Percentiles rank a stretch among this genome's conserved stretches.
phyloP scores from a whole-genome alignment of 2,113 vertebrate genomes.

The Dasyprocta punctata region DNA sequence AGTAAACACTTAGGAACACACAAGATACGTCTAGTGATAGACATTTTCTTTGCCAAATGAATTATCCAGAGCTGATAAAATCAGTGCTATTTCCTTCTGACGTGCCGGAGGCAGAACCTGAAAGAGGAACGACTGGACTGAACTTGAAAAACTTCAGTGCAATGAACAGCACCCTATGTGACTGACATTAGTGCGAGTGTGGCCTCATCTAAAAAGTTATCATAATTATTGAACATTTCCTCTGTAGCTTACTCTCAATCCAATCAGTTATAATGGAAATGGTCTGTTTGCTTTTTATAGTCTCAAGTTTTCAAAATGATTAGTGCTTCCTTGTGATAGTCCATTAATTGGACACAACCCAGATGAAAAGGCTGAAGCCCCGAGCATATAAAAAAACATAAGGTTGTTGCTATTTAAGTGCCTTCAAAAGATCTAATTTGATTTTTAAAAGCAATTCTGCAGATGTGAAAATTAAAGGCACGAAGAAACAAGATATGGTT shows the following conservation, averaged over 20 bases:
- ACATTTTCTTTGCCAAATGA: constrained; percentile 67
- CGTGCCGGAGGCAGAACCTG: constrained; percentile 35
- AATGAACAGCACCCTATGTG: constrained; percentile 45
- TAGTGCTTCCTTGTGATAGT: constrained; percentile 64
- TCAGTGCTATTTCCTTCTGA: constrained; percentile 60
- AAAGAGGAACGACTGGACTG: constrained; percentile 19
- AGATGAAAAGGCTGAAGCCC: constrained; percentile 67
- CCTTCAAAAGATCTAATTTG: constrained; percentile 78
- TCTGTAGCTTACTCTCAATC: constrained; percentile 68
- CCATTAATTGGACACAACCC: constrained; percentile 72
- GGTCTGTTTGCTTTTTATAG: constrained; percentile 63
- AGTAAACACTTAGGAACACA: constrained; percentile 66
- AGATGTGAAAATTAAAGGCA: constrained; percentile 69
- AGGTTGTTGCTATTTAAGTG: constrained; percentile 71
- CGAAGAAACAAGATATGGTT: constrained; percentile 56
- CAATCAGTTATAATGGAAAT: constrained; percentile 79
- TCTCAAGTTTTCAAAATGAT: constrained; percentile 70
- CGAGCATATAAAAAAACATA: constrained; percentile 64
- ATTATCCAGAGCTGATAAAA: constrained; percentile 70
- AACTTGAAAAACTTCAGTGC: constrained; percentile 59
- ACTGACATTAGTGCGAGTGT: background rate
- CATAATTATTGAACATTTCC: constrained; percentile 70
- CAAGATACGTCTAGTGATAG: constrained; percentile 57
- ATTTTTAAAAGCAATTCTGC: constrained; percentile 76
- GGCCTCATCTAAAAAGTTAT: constrained; percentile 68